phyloP scores from a whole-genome alignment of 2,113 vertebrate genomes.

The Hassar affinis region DNA sequence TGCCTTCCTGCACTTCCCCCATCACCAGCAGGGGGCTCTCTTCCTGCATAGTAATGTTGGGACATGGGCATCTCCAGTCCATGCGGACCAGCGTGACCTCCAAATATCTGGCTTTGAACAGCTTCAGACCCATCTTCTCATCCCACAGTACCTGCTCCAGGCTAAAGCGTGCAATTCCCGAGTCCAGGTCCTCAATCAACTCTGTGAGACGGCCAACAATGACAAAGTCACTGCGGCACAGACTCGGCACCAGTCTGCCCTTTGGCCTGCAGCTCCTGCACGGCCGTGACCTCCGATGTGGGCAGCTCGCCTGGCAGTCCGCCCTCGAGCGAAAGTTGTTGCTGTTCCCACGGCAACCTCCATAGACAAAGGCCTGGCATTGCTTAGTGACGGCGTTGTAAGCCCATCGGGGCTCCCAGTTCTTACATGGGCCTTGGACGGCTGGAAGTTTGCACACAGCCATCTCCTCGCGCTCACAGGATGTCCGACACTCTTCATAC shows the following conservation, averaged over 20 bases:
- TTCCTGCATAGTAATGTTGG: constrained; percentile 83
- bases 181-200: constrained; percentile 88
- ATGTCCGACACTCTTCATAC: constrained; percentile 83
- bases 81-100: constrained; percentile 87
- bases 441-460: constrained; percentile 83
- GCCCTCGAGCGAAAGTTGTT: constrained; percentile 88
- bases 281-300: constrained; percentile 75
- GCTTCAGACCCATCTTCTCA: constrained; percentile 91
- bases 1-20: constrained; percentile 91
- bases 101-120: constrained; percentile 88
- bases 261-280: constrained; percentile 83
- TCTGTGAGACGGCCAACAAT: constrained; percentile 91
- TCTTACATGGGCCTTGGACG: constrained; percentile 88
- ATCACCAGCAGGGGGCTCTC: constrained; percentile 88
- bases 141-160: constrained; percentile 90
- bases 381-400: constrained; percentile 84
- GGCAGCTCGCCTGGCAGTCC: constrained; percentile 87
- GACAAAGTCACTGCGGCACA: constrained; percentile 94
- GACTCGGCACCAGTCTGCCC: constrained; percentile 85
- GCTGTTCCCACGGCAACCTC: constrained; percentile 89
- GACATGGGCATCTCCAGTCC: constrained; percentile 92
- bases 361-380: constrained; percentile 88
- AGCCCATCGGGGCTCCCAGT: constrained; percentile 88
- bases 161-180: constrained; percentile 83
- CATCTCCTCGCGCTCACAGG: constrained; percentile 77